These are phyloP conservation scores for Artemia sinica DNA, from an alignment of 2,888 invertebrate species.

Conservation along the genomic window DNA sequence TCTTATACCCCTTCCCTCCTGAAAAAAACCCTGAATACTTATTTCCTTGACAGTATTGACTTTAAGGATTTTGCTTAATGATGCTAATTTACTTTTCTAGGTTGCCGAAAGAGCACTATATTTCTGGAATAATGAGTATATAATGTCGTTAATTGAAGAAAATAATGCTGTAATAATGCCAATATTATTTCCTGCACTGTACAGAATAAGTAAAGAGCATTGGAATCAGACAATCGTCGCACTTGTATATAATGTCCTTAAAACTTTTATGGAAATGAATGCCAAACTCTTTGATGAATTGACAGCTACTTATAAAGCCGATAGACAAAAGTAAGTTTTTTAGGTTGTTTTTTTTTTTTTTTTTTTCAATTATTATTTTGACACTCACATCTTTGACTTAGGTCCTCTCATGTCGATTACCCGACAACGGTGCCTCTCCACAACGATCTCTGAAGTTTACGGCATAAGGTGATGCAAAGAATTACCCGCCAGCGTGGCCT, in stretches of 20 bases:
- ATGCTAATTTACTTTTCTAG: constrained; percentile 36
- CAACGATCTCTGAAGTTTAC: too few species aligned
- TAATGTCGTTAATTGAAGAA: constrained; percentile 95
- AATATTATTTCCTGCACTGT: constrained; percentile 97
- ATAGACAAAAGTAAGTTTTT: constrained; percentile 84
- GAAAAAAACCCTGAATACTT: too few species aligned
- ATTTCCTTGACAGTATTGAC: too few species aligned
- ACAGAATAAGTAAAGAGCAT: constrained; percentile 97
- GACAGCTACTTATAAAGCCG: constrained; percentile 94
- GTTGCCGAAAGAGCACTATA: constrained; percentile 97
- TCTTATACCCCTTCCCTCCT: too few species aligned
- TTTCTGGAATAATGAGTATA: constrained; percentile 99
- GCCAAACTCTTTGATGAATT: constrained; percentile 98
- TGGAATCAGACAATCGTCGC: constrained; percentile 99
- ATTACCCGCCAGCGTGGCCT: too few species aligned
- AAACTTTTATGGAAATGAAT: constrained; percentile 99
- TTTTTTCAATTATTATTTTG: constrained; percentile 15
- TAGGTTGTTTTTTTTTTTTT: not conserved
- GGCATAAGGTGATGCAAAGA: constrained; percentile 7
- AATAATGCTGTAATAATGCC: constrained; percentile 96
- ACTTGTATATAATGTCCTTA: constrained; percentile 96
- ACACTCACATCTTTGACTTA: not conserved
- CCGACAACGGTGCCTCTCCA: too few species aligned
- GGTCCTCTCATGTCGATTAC: too few species aligned
- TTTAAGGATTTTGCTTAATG: too few species aligned